A percentile compares a stretch with the other conserved stretches of the same genome.
Conservation (phyloP, 2,888 invertebrate genomes). For the Hyppa rectilinea region DNA sequence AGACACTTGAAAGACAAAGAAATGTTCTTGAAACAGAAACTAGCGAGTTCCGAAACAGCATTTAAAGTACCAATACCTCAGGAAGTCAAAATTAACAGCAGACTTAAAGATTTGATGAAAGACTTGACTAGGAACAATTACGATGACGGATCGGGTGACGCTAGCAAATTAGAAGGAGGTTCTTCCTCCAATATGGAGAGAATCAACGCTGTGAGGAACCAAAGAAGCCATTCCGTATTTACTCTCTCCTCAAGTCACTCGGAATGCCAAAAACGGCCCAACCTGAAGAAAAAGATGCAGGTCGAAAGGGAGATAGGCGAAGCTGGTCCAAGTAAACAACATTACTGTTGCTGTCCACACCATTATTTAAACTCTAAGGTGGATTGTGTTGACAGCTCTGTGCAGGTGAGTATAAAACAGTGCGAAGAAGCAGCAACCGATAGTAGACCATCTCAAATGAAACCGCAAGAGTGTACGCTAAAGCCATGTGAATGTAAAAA, state of each 20-base stretch:
- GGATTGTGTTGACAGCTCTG: constrained; percentile 79
- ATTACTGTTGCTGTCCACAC: constrained; percentile 80
- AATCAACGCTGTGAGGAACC: constrained; percentile 70
- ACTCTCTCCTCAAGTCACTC: constrained; percentile 85
- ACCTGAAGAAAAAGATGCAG: constrained; percentile 75
- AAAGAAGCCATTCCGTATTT: constrained; percentile 86
- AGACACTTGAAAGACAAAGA: constrained; percentile 84
- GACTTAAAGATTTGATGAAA: constrained; percentile 83
- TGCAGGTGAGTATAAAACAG: constrained; percentile 79
- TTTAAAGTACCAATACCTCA: constrained; percentile 70
- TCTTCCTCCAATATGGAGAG: constrained; percentile 73
- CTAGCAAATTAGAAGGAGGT: constrained; percentile 84
- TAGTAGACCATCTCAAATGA: constrained; percentile 39
- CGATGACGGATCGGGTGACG: constrained; percentile 87
- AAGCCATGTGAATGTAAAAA: constrained; percentile 51
- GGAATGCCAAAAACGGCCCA: constrained; percentile 74
- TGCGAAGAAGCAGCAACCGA: constrained; percentile 53
- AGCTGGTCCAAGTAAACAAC: constrained; percentile 73
- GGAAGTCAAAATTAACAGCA: constrained; percentile 73
- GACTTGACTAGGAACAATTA: constrained; percentile 87
- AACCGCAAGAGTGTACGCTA: constrained; percentile 12
- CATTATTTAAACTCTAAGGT: constrained; percentile 72
- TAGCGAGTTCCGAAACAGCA: constrained; percentile 79
- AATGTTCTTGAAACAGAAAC: constrained; percentile 84
- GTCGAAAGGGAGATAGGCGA: constrained; percentile 72